Percentiles rank a stretch among this genome's conserved stretches.
Evolutionary conservation across 1,140 invertebrate species (phyloP).

Genomic region (Heliconius eleuchia): DNA sequence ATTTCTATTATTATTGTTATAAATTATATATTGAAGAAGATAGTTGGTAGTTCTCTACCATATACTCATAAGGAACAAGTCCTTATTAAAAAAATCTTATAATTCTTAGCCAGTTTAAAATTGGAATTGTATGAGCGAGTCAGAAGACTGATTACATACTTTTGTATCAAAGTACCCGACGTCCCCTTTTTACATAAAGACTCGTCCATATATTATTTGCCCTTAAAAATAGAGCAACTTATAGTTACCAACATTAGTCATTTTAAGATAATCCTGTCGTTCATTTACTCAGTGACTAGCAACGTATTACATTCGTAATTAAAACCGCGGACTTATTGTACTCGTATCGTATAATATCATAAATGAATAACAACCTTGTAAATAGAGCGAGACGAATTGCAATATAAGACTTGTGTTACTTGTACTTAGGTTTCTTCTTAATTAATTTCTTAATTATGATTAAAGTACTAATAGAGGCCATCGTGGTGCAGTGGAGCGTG

Average conservation of each 20-base stretch:
- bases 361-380: neutral
- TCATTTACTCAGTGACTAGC: neutral
- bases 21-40: too few relatives aligned
- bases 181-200: too few relatives aligned
- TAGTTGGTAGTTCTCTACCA: too few relatives aligned
- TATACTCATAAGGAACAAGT: too few relatives aligned
- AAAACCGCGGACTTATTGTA: neutral
- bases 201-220: neutral
- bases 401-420: neutral
- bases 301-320: neutral
- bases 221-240: neutral
- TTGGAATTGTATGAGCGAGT: too few relatives aligned
- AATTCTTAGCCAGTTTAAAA: too few relatives aligned
- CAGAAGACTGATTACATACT: too few relatives aligned
- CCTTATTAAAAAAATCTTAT: too few relatives aligned
- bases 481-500: too few relatives aligned
- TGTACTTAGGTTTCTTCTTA: neutral
- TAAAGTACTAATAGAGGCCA: neutral
- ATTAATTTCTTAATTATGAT: neutral
- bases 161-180: too few relatives aligned
- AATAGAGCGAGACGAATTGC: slow-evolving; percentile 3
- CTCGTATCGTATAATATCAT: neutral
- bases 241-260: neutral
- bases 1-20: too few relatives aligned
- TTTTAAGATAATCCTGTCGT: neutral